These are phyloP conservation scores for Bostrychus sinensis DNA, from an alignment of 2,113 vertebrate species.

Conservation along the genomic window DNA sequence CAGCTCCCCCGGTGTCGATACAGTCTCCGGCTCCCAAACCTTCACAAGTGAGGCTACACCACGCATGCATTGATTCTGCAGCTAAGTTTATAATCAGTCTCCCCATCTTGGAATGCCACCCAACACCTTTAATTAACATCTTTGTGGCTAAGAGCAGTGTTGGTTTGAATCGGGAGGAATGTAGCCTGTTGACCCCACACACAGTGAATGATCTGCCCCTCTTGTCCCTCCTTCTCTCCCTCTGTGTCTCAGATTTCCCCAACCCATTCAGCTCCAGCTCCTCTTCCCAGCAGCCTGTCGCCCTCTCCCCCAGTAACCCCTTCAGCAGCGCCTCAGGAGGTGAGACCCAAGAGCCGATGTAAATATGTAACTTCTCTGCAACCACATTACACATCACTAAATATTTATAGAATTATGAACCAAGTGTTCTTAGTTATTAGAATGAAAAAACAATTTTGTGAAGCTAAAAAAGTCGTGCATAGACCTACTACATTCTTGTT, in stretches of 20 bases:
- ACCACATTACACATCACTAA: not conserved
- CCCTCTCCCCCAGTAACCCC: constrained; percentile 87
- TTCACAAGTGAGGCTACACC: constrained; percentile 74
- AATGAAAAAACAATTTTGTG: not conserved
- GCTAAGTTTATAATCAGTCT: constrained; percentile 1
- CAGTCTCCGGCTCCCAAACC: constrained; percentile 67
- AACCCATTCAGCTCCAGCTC: constrained; percentile 83
- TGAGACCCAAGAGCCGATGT: constrained; percentile 53
- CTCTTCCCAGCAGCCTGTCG: constrained; percentile 64
- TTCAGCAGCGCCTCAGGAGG: constrained; percentile 85
- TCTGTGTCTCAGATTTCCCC: constrained; percentile 79
- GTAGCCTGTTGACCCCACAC: constrained; percentile 43
- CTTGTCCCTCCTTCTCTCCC: not conserved
- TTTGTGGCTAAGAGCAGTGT: constrained; percentile 24
- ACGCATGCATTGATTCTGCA: constrained; percentile 6
- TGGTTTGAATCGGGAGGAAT: constrained; percentile 56
- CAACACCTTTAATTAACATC: constrained; percentile 38
- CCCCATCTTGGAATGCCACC: constrained; percentile 4
- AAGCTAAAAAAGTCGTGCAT: no score
- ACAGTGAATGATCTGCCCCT: constrained; percentile 43
- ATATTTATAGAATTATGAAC: not conserved
- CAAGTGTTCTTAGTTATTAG: not conserved
- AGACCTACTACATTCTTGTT: no score
- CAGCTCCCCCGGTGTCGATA: constrained; percentile 80
- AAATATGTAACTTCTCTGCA: not conserved